Evolutionary conservation across 2,797 vertebrate species (phyloP), one percentile per base, ranked within the genome.

Genomic region (Melanotaenia nigrans): DNA sequence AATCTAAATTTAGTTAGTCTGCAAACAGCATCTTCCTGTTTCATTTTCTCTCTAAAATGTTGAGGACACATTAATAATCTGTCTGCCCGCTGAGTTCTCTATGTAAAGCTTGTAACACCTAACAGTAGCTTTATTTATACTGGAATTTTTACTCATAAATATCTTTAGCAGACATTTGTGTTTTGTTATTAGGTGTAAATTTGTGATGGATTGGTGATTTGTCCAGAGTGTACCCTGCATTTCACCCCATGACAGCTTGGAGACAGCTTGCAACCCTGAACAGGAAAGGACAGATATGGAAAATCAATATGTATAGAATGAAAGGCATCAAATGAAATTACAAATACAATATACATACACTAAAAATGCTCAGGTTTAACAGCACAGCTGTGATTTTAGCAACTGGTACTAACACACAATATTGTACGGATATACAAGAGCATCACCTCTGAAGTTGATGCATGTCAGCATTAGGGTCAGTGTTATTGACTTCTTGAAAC

Each of bases 1-100:
- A 54, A 68, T 81, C 73, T 77, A 68, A 83, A 81, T 83, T 70
- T 72, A 81, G 77, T 64, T n/a, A 8, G 25, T 56, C 38, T 65
- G 42, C 54, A 84, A 75, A 83, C 5, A 54, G 53, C 24, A 54
- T 54, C 22, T 24, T 9, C 49, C 18, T 45, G 22, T 51, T 51
- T 51, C 49, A 22, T 51, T 51, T 24, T 75, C 75, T 82, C 68
- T 68, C 59, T 55, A 73, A 86, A 83, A 56, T 70, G 74, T 75
- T 83, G 68, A 87, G 81, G 77, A 83, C 63, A 70, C 57, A 61
- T 73, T 45, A 66, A 56, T 7, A 32, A 20, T 45, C 42, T 45
- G 18, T 45, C 42, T 42, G 42, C 28, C 16, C 13, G 28, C 25
- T 28, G 12, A 54, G 4, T 51, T 51, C n/a, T 51, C 22, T 10